phyloP scores from a whole-genome alignment of 2,888 invertebrate species.

The Parnassius mnemosyne region DNA sequence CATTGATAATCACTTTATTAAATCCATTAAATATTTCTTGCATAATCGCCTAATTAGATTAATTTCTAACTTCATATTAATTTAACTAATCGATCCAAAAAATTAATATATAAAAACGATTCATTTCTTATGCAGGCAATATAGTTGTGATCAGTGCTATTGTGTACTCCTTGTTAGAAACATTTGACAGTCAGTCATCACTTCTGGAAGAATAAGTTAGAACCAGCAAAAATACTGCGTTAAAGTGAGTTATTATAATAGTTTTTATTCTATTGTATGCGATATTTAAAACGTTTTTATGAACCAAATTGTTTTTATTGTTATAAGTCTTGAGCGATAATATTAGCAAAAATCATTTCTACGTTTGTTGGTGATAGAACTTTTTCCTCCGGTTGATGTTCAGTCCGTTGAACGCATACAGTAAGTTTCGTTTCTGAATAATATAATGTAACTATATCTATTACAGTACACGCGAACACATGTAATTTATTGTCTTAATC shows the following conservation, averaged over 20 bases:
- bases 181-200: background rate
- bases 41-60: slow-evolving; percentile 4
- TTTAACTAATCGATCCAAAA: slow-evolving; percentile 15
- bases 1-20: background rate
- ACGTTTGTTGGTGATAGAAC: too few relatives aligned
- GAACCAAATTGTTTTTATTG: too few relatives aligned
- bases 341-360: too few relatives aligned
- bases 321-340: too few relatives aligned
- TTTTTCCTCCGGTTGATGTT: too few relatives aligned
- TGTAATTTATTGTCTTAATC: too few relatives aligned
- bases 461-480: too few relatives aligned
- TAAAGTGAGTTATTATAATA: slow-evolving; percentile 4
- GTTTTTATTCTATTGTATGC: background rate
- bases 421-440: too few relatives aligned
- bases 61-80: background rate
- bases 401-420: too few relatives aligned
- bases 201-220: background rate
- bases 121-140: background rate
- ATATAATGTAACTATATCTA: too few relatives aligned
- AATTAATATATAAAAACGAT: slow-evolving; percentile 6
- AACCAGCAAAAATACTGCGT: background rate
- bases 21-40: slow-evolving; percentile 13
- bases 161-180: background rate
- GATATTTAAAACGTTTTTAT: background rate
- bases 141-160: background rate